Evolutionary conservation across 2,113 vertebrate genomes (phyloP).

Genomic region (Triplophysa tibetana): DNA sequence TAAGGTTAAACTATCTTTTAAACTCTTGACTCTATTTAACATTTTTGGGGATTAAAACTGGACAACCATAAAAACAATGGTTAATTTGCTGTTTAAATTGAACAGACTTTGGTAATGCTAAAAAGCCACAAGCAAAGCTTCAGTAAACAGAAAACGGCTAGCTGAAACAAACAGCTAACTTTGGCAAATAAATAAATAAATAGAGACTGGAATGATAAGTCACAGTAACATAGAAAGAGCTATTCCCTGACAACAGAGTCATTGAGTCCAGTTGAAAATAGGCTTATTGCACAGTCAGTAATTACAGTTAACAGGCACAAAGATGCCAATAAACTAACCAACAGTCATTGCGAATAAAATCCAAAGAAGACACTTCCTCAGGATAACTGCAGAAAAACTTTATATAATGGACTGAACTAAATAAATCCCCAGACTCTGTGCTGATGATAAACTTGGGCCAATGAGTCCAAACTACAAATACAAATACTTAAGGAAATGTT

Average conservation of each 20-base stretch:
- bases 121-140: conserved; percentile 48
- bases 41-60: too few relatives aligned
- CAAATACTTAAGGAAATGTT: neutral
- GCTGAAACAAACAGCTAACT: neutral
- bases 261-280: conserved; percentile 9
- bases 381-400: neutral
- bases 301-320: neutral
- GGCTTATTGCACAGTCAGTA: conserved; percentile 16
- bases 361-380: neutral
- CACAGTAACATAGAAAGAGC: conserved; percentile 36
- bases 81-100: neutral
- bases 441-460: neutral
- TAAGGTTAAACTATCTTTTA: neutral
- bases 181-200: conserved; percentile 67
- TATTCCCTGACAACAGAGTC: conserved; percentile 54
- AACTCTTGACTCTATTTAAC: too few relatives aligned
- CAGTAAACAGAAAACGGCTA: neutral
- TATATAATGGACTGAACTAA: neutral
- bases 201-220: conserved; percentile 44
- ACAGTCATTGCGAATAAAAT: neutral
- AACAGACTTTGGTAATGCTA: conserved; percentile 47
- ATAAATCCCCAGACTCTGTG: conserved; percentile 6
- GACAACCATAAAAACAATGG: neutral
- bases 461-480: neutral
- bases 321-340: conserved; percentile 3